A percentile compares a stretch with the other conserved stretches of the same genome.
Conservation (phyloP, 2,113 vertebrate species). For the Brienomyrus longianalis region DNA sequence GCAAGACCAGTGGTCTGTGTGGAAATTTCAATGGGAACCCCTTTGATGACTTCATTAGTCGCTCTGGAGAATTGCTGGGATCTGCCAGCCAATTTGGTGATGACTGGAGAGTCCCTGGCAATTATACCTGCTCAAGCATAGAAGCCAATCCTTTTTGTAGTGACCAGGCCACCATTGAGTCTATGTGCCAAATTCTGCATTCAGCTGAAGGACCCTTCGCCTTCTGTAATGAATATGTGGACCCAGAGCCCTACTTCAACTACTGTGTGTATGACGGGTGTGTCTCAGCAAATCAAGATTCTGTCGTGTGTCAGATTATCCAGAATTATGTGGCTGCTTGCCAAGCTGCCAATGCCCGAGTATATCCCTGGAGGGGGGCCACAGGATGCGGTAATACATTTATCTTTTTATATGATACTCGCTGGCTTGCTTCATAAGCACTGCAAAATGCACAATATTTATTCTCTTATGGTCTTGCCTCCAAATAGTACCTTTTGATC, state of each 20-base stretch:
- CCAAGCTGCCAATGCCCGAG: slow-evolving; percentile 42
- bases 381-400: slow-evolving; percentile 49
- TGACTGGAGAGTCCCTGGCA: slow-evolving; percentile 40
- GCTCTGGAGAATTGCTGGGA: slow-evolving; percentile 25
- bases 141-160: slow-evolving; percentile 33
- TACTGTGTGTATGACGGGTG: slow-evolving; percentile 53
- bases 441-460: not conserved
- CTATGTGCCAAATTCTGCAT: slow-evolving; percentile 42
- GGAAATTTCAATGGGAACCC: slow-evolving; percentile 54
- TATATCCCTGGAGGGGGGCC: slow-evolving; percentile 49
- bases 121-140: slow-evolving; percentile 34
- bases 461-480: not conserved
- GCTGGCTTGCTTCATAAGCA: not conserved
- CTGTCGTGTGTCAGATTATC: slow-evolving; percentile 45
- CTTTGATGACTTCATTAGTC: slow-evolving; percentile 42
- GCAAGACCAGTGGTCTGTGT: slow-evolving; percentile 48
- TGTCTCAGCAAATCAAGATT: slow-evolving; percentile 26
- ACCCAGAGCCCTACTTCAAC: slow-evolving; percentile 38
- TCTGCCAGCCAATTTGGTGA: slow-evolving; percentile 31
- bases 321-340: slow-evolving; percentile 45
- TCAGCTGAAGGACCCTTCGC: slow-evolving; percentile 40
- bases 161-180: slow-evolving; percentile 23
- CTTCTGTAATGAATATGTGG: slow-evolving; percentile 39
- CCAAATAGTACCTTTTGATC: not conserved
- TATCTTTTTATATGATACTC: not conserved